Evolutionary conservation across 2,797 vertebrate genomes (phyloP).

Genomic region (Champsocephalus esox): DNA sequence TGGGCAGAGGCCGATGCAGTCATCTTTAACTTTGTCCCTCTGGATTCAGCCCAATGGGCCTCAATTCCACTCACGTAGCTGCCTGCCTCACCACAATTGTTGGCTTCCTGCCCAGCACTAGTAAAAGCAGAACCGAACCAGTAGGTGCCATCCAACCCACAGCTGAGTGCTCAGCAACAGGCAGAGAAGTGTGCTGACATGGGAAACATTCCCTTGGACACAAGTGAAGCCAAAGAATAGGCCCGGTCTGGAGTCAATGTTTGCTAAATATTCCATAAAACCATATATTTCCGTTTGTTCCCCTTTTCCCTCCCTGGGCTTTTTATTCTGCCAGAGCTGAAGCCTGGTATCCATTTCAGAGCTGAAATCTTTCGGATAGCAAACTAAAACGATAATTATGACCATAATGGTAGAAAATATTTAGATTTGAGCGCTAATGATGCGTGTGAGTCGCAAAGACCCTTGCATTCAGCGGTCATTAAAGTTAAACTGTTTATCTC

Average conservation of each 20-base stretch:
- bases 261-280: constrained; percentile 79
- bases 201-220: constrained; percentile 73
- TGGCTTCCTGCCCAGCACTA: constrained; percentile 58
- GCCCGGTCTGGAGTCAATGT: constrained; percentile 65
- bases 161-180: constrained; percentile 53
- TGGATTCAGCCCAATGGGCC: constrained; percentile 45
- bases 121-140: constrained; percentile 64
- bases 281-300: constrained; percentile 62
- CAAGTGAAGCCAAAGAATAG: constrained; percentile 71
- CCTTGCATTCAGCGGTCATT: constrained; percentile 32
- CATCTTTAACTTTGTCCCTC: constrained; percentile 62
- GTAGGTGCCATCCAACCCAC: constrained; percentile 66
- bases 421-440: constrained; percentile 53
- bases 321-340: constrained; percentile 49
- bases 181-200: constrained; percentile 66
- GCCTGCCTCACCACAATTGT: constrained; percentile 46
- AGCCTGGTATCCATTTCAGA: constrained; percentile 62
- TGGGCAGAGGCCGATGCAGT: constrained; percentile 62
- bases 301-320: constrained; percentile 36
- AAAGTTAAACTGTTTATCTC: constrained; percentile 5
- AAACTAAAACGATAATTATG: constrained; percentile 37
- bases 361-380: constrained; percentile 36
- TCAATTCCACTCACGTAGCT: constrained; percentile 54
- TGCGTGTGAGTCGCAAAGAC: constrained; percentile 19
- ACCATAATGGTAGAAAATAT: constrained; percentile 42